These are phyloP conservation scores for Merodon equestris DNA, from an alignment of 2,888 invertebrate genomes.

Conservation along the genomic window DNA sequence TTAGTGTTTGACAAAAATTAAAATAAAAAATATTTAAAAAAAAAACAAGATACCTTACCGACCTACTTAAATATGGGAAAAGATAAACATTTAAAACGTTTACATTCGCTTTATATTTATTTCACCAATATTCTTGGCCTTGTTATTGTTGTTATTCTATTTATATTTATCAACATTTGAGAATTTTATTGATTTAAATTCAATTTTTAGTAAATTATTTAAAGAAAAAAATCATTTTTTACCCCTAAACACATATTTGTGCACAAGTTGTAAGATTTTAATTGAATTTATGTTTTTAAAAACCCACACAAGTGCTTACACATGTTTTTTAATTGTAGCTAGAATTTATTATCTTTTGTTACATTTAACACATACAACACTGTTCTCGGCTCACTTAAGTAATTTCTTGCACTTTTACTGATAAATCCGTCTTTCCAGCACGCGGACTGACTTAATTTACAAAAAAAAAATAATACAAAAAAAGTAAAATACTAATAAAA, in stretches of 20 bases:
- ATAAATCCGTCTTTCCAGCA: slow-evolving; percentile 57
- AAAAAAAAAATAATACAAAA: slow-evolving; percentile 30
- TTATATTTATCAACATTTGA: slow-evolving; percentile 16
- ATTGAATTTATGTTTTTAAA: background rate
- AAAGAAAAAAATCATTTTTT: background rate
- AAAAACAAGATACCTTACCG: slow-evolving; percentile 16
- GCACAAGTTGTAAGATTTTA: slow-evolving; percentile 22
- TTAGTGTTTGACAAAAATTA: background rate
- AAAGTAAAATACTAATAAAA: slow-evolving; percentile 13
- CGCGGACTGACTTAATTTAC: slow-evolving; percentile 66
- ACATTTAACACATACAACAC: background rate
- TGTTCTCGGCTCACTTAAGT: background rate
- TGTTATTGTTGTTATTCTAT: slow-evolving; percentile 41
- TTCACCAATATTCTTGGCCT: slow-evolving; percentile 47
- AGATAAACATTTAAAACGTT: slow-evolving; percentile 32
- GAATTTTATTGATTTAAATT: slow-evolving; percentile 32
- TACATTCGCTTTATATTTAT: slow-evolving; percentile 46
- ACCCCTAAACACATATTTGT: slow-evolving; percentile 26
- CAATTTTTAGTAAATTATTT: slow-evolving; percentile 30
- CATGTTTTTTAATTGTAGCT: background rate
- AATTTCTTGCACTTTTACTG: slow-evolving; percentile 33
- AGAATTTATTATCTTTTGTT: background rate
- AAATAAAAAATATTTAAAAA: slow-evolving; percentile 9
- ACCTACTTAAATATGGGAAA: slow-evolving; percentile 15
- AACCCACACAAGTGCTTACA: no score